Conservation (phyloP, 2,113 vertebrate genomes). For the Nesospiza acunhae region DNA sequence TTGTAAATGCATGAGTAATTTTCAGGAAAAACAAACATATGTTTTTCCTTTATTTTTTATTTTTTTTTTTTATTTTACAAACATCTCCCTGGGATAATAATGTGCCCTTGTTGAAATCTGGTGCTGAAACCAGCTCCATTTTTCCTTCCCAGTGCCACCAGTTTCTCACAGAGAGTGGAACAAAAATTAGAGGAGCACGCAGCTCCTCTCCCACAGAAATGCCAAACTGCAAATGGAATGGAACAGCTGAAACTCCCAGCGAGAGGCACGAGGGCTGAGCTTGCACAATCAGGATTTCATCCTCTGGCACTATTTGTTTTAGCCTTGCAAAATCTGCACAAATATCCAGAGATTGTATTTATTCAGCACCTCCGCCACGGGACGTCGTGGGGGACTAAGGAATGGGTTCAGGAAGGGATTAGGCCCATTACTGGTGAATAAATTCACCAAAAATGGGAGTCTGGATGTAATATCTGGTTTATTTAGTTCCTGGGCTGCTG, state of each 20-base stretch:
- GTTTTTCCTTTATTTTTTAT: too few relatives aligned
- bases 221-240: background rate
- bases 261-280: background rate
- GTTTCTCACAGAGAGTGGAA: background rate
- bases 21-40: background rate
- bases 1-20: background rate
- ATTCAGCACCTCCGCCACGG: background rate
- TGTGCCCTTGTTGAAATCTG: background rate
- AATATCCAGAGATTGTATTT: slow-evolving; percentile 9
- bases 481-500: background rate
- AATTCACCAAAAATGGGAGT: background rate
- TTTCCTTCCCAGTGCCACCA: background rate
- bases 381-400: background rate
- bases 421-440: background rate
- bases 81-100: background rate
- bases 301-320: background rate
- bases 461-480: background rate
- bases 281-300: slow-evolving; percentile 36
- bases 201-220: slow-evolving; percentile 13
- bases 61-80: background rate
- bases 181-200: background rate
- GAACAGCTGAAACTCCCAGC: background rate
- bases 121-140: accelerated
- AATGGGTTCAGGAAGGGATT: background rate
- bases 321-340: slow-evolving; percentile 41